Evolutionary conservation across 2,113 vertebrate genomes (phyloP), one percentile per base, ranked within the genome.

Genomic region (Tricholaema leucomelas): DNA sequence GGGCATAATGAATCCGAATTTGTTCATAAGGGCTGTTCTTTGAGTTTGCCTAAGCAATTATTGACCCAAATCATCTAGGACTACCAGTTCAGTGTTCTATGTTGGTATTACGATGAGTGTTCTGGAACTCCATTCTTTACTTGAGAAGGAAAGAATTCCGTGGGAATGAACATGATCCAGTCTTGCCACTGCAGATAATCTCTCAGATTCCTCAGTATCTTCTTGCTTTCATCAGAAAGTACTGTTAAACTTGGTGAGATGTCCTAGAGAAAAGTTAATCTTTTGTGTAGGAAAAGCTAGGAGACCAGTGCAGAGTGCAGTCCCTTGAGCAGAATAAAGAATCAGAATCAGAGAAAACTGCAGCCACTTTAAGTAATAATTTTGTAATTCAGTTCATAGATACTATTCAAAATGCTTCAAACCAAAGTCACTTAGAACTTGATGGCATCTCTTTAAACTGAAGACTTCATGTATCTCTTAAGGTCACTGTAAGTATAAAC

Each of bases 1-100:
- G 16, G 2, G 1, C 33, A 2, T 1, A 0, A 8, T 15, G 25
- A 11, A 12, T 71, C 4, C 24, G 0, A 1, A 9, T 67, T 85
- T 90, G 10, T 24, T 87, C 10, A 8, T 52, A n/a, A 60, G 1
- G 11, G 8, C 17, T 72, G 0, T 76, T 75, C 16, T 8, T 54
- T 60, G 48, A 42, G 7, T 46, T 54, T 54, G 52, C 52, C 8
- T 46, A 75, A 44, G 9, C 31, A 6, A 15, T 27, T 72, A 27
- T 15, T 50, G 10, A 15, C 8, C 8, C 12, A 25, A 58, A 6
- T 33, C 50, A 67, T 48, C 12, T 33, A 64, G 50, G 18, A 15
- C 28, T 18, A 42, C 8, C 23, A 18, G 33, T 38, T 46, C 38
- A 42, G 16, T 54, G 18, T 17, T 77, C 61, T 15, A n/a, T 50